Conservation (phyloP, 2,797 vertebrate genomes). For the Selene dorsalis region DNA sequence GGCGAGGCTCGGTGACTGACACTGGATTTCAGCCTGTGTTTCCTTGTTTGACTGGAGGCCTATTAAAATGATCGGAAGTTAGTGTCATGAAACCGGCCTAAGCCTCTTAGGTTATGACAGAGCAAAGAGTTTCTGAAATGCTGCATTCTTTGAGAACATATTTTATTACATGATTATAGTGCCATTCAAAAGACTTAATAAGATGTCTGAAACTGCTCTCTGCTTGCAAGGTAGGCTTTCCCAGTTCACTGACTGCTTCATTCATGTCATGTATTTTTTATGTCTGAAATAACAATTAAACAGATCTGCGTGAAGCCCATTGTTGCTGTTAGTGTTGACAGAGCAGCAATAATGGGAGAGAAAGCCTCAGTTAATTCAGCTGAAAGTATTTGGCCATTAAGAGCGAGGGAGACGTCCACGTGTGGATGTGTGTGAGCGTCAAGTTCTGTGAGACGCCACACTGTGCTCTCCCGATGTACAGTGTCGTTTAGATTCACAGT, state of each 20-base stretch:
- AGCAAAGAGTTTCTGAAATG: conserved; percentile 66
- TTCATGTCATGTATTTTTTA: conserved; percentile 18
- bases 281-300: conserved; percentile 17
- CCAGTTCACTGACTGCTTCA: background rate
- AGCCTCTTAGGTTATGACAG: conserved; percentile 73
- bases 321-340: conserved; percentile 31
- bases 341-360: conserved; percentile 15
- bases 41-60: conserved; percentile 73
- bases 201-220: conserved; percentile 32
- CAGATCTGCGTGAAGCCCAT: conserved; percentile 19
- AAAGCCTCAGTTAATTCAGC: conserved; percentile 44
- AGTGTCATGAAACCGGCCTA: conserved; percentile 66
- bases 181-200: conserved; percentile 58
- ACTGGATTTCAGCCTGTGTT: conserved; percentile 52
- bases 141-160: conserved; percentile 63
- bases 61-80: conserved; percentile 78
- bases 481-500: conserved; percentile 68
- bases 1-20: conserved; percentile 54
- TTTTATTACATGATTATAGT: conserved; percentile 66
- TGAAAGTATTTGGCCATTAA: conserved; percentile 44
- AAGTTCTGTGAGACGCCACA: conserved; percentile 59
- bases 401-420: conserved; percentile 42
- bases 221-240: conserved; percentile 12
- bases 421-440: conserved; percentile 45
- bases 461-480: conserved; percentile 59